Evolutionary conservation across 2,888 invertebrate species (phyloP).

Genomic region (Ectemnius cavifrons): DNA sequence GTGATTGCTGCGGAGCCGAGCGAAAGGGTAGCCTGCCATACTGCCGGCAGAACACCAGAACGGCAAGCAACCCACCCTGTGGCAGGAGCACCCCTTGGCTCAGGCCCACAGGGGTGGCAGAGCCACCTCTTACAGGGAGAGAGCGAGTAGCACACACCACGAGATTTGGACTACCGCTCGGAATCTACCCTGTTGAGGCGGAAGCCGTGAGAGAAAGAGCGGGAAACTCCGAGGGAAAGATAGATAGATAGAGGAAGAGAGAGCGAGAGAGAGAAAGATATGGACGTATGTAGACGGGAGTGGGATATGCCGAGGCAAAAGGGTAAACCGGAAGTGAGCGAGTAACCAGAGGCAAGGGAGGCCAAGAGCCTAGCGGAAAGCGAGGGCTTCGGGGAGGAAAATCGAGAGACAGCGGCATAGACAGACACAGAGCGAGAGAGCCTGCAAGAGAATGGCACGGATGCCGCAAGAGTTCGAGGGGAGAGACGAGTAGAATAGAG

Average conservation of each 20-base stretch:
- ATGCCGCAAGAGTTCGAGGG: slow-evolving; percentile 18
- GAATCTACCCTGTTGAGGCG: slow-evolving; percentile 31
- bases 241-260: too few species aligned
- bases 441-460: slow-evolving; percentile 11
- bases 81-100: too few species aligned
- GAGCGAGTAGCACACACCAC: slow-evolving; percentile 27
- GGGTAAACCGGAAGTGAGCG: slow-evolving; percentile 28
- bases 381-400: slow-evolving; percentile 19
- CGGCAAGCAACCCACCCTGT: not conserved
- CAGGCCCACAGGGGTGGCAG: too few species aligned
- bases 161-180: slow-evolving; percentile 43
- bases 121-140: too few species aligned
- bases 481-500: slow-evolving; percentile 8
- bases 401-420: slow-evolving; percentile 14
- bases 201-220: too few species aligned
- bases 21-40: slow-evolving; percentile 66
- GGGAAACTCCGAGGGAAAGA: not conserved
- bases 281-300: slow-evolving; percentile 38
- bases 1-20: slow-evolving; percentile 76
- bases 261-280: slow-evolving; percentile 52
- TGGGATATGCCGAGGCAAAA: slow-evolving; percentile 20
- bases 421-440: slow-evolving; percentile 8
- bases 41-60: slow-evolving; percentile 16
- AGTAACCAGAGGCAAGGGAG: slow-evolving; percentile 19
- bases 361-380: slow-evolving; percentile 31